phyloP scores from a whole-genome alignment of 2,888 invertebrate species.

The Eulithis prunata region DNA sequence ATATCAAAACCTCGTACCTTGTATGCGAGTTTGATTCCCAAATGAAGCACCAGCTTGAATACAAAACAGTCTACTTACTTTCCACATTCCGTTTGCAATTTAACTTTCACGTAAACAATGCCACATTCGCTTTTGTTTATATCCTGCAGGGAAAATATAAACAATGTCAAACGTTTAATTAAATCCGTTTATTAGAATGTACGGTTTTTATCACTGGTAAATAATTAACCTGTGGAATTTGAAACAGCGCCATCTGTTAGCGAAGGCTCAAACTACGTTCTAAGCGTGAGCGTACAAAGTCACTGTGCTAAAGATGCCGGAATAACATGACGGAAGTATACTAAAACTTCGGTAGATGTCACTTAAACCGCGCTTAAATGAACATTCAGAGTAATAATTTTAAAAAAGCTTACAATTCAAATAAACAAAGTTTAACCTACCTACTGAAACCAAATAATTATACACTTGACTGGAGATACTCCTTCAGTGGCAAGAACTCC shows the following conservation, averaged over 20 bases:
- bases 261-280: constrained; percentile 1
- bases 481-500: too few relatives aligned
- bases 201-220: too few relatives aligned
- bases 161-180: neutral
- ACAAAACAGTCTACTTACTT: constrained; percentile 38
- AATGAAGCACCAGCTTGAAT: constrained; percentile 29
- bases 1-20: too few relatives aligned
- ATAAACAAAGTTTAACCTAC: too few relatives aligned
- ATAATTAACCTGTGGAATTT: neutral
- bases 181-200: constrained; percentile 1
- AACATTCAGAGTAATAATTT: neutral
- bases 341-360: constrained; percentile 5
- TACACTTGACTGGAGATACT: too few relatives aligned
- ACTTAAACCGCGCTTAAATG: neutral
- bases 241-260: constrained; percentile 22
- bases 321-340: neutral
- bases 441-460: too few relatives aligned
- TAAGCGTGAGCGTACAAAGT: too few relatives aligned
- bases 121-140: constrained; percentile 7
- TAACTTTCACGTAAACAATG: constrained; percentile 36
- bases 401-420: too few relatives aligned
- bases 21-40: constrained; percentile 17
- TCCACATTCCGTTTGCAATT: constrained; percentile 32
- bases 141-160: constrained; percentile 5
- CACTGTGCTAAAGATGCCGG: neutral